Evolutionary conservation across 2,113 vertebrate genomes (phyloP), one percentile per base, ranked within the genome.

Genomic region (Melospiza melodia): DNA sequence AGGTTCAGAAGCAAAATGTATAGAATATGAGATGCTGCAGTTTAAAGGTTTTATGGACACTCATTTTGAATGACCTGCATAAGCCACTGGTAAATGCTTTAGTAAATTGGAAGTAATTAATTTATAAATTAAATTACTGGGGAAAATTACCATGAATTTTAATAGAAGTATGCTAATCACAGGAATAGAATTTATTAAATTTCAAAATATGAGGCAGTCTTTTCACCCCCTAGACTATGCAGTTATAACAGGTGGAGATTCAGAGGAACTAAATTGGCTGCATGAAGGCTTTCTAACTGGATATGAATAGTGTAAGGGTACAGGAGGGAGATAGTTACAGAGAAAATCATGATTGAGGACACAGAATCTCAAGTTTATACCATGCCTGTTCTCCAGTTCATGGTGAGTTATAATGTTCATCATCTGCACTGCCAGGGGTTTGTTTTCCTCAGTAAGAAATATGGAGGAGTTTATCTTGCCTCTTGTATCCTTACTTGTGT

Each of bases 71-170:
- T 84, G 76, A 89, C 65, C 43, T 87, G 59, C 52, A 18, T 75
- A 89, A 90, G 61, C 80, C 55, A 51, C 46, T 78, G 68, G 57
- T 74, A 48, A 82, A 81, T 75, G 39, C 52, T 92, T 89, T 52
- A 74, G 80, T 71, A 94, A 95, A 93, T 86, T 80, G 85, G 61
- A 71, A 90, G 21, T n/a, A 87, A 92, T 87, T 92, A 90, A 92
- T 94, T 93, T 49, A 52, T 81, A 93, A 94, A 89, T 81, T 0
- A 93, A 96, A 90, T 72, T 63, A 87, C 79, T 91, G 68, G 68
- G 6, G 54, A 76, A 94, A 92, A 81, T 63, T 6, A 57, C 84
- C 19, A 81, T 39, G 76, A 92, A 87, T 94, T 92, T 95, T 94
- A 93, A 86, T 80, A 74, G 48, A 89, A 75, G 31, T 81, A 21